Evolutionary conservation across 1,140 invertebrate species (phyloP).

Genomic region (Drosophila lacteicornis): DNA sequence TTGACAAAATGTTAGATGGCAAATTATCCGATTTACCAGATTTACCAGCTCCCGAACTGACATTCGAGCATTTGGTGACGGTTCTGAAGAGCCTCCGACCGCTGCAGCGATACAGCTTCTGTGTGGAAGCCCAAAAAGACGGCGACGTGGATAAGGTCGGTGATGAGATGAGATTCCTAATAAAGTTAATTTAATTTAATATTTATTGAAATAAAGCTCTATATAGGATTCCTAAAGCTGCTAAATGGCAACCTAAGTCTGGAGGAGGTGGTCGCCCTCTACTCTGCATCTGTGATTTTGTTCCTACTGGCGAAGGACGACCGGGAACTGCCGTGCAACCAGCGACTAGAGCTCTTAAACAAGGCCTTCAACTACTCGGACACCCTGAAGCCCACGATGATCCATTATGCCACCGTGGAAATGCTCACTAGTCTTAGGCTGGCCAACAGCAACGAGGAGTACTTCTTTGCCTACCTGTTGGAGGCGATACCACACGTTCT

Average conservation of each 20-base stretch:
- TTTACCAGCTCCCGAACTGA: constrained; percentile 27
- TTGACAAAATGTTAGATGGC: constrained; percentile 25
- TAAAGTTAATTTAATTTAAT: neutral
- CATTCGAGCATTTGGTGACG: constrained; percentile 3
- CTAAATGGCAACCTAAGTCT: constrained; percentile 36
- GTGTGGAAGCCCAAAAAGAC: constrained; percentile 2
- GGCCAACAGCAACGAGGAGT: constrained; percentile 15
- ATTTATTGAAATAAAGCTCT: constrained; percentile 27
- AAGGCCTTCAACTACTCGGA: constrained; percentile 62
- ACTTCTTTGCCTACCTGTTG: constrained; percentile 46
- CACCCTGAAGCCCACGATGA: constrained; percentile 68
- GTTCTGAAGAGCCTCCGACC: constrained; percentile 4
- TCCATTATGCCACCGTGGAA: constrained; percentile 52
- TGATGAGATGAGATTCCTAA: neutral
- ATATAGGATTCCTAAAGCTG: constrained; percentile 18
- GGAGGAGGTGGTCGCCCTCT: constrained; percentile 52
- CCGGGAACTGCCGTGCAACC: neutral
- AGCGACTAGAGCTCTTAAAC: constrained; percentile 49
- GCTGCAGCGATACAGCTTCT: constrained; percentile 28
- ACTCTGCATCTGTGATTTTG: constrained; percentile 37
- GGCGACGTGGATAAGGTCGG: constrained; percentile 30
- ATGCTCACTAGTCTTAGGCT: constrained; percentile 39
- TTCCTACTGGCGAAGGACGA: constrained; percentile 24
- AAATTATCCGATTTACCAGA: constrained; percentile 8
- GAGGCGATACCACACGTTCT: constrained; percentile 55